Evolutionary conservation across 2,888 invertebrate genomes (phyloP), one percentile per base, ranked within the genome.

Genomic region (Eledona agricola): DNA sequence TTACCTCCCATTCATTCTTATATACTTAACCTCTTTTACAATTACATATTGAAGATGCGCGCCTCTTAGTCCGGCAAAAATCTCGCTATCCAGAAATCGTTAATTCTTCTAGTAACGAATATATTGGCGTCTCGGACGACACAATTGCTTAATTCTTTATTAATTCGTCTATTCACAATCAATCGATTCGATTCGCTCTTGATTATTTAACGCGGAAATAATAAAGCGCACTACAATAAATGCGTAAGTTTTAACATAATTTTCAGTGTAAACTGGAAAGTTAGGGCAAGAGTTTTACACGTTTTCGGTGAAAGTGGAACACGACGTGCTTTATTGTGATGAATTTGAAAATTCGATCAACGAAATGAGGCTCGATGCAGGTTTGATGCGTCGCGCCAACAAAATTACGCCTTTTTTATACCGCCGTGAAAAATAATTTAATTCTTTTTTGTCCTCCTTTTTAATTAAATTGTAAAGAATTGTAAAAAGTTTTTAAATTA

Each of bases 1-100:
- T 46, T 46, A 17, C 46, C 26, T 26, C 26, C 34, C 26, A 26
- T 46, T 35, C 46, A 34, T 34, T 34, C 46, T 34, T 32, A 32
- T 15, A 16, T 19, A 42, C 11, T 6, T 15, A 7, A 11, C 12
- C 10, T 13, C 32, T 16, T 16, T 16, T 4, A 7, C 5, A 31
- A n/a, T n/a, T n/a, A n/a, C n/a, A n/a, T n/a, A n/a, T n/a, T n/a
- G n/a, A n/a, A n/a, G n/a, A n/a, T n/a, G n/a, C n/a, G n/a, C n/a
- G n/a, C n/a, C n/a, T n/a, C n/a, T n/a, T n/a, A n/a, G n/a, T n/a
- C n/a, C n/a, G n/a, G n/a, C n/a, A n/a, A n/a, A n/a, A n/a, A n/a
- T n/a, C n/a, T n/a, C n/a, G n/a, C n/a, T n/a, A n/a, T n/a, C n/a
- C n/a, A n/a, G n/a, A n/a, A n/a, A n/a, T n/a, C n/a, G n/a, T n/a